Percentiles rank a stretch among this genome's conserved stretches.
Evolutionary conservation across 2,888 invertebrate genomes (phyloP).

Genomic region (Lutraria lutraria): DNA sequence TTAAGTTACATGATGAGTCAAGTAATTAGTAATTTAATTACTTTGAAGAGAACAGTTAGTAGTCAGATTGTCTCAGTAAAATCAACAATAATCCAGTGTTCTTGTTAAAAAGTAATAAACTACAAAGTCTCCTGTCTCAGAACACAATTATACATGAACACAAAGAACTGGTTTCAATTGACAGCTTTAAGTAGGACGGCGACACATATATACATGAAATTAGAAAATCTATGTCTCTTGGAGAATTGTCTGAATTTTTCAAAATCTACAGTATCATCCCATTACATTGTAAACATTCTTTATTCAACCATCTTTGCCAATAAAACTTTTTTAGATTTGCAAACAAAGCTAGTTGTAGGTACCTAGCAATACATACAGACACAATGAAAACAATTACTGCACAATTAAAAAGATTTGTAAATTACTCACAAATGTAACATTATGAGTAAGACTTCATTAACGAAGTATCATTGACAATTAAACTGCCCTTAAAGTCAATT

Average conservation of each 20-base stretch:
- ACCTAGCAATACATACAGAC: neutral
- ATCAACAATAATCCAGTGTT: conserved; percentile 1
- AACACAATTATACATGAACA: conserved; percentile 8
- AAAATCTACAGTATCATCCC: neutral
- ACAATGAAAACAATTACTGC: neutral
- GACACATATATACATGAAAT: neutral
- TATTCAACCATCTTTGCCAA: neutral
- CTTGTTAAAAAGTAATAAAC: conserved; percentile 24
- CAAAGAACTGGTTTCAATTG: conserved; percentile 1
- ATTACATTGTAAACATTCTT: neutral
- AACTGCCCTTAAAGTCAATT: neutral
- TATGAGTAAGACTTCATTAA: neutral
- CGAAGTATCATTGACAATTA: neutral
- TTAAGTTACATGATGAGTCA: neutral
- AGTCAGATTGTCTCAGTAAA: neutral
- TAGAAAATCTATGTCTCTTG: neutral
- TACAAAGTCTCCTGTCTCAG: neutral
- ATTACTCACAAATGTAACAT: neutral
- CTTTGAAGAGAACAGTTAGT: neutral
- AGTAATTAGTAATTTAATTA: neutral
- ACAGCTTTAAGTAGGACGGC: neutral
- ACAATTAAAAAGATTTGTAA: neutral
- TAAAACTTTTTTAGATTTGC: neutral
- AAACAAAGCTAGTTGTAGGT: neutral
- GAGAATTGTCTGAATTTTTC: neutral